These are phyloP conservation scores for Steatornis caripensis DNA, from an alignment of 2,113 vertebrate species.

Conservation along the genomic window DNA sequence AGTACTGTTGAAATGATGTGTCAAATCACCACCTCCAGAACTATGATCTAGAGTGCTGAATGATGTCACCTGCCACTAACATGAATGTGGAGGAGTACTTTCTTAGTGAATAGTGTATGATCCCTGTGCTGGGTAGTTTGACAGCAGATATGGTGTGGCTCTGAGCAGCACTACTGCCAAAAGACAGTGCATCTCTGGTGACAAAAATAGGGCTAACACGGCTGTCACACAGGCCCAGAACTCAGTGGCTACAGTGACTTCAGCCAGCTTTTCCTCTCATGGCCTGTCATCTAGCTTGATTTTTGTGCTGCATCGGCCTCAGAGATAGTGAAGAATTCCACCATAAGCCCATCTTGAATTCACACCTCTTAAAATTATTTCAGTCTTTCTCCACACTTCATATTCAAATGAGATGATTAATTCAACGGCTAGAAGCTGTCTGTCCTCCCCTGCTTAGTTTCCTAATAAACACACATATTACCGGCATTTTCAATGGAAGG, in stretches of 20 bases:
- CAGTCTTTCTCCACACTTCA: not conserved
- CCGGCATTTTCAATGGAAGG: not conserved
- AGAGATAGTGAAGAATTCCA: not conserved
- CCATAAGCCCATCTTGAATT: not conserved
- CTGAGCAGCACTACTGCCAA: not conserved
- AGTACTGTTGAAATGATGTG: not conserved
- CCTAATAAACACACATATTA: not conserved
- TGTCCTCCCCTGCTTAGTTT: not conserved
- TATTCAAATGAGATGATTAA: not conserved
- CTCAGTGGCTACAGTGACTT: not conserved
- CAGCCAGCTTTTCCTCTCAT: not conserved
- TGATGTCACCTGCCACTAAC: not conserved
- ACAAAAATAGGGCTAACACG: not conserved
- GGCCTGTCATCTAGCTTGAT: not conserved
- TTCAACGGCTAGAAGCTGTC: not conserved
- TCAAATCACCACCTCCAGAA: not conserved
- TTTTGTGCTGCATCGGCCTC: not conserved
- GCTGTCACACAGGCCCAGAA: not conserved
- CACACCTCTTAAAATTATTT: not conserved
- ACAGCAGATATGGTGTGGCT: not conserved
- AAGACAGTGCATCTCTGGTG: not conserved
- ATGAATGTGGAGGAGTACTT: not conserved
- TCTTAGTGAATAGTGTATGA: accelerated
- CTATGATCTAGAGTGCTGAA: not conserved
- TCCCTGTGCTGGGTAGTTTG: not conserved